Base-by-base conservation (phyloP, 2,888 invertebrate genomes). In the Hanleya hanleyi region DNA sequence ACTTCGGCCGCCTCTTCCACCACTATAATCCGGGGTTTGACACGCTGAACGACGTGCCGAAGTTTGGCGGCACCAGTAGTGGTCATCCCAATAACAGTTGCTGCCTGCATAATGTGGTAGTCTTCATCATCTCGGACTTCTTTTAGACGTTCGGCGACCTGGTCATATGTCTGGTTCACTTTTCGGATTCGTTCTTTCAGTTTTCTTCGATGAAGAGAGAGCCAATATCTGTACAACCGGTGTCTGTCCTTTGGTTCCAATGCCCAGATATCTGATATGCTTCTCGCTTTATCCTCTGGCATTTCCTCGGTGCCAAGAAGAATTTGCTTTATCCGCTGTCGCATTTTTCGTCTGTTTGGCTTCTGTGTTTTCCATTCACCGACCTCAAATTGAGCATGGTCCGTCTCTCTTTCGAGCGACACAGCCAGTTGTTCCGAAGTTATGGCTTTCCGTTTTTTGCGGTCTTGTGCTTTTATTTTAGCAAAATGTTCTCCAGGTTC, bases 221-320 rank as follows among this genome's bases (percentile, higher is more conserved):
- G 75, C 89, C 89, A 89, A 49, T 72, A 29, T 26, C 82, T 82
- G 70, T 90, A 90, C 22, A 89, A 70, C 1, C 78, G 86, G 91
- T 91, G 92, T 68, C 90, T 87, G 9, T 86, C 74, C 7, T 73
- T 15, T 69, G 84, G 81, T 38, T 81, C 67, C 26, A 83, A 78
- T 61, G 81, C 75, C 73, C 86, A 70, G 6, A 80, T 84, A 81
- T 76, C 78, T 36, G 18, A 26, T 18, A 76, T 41, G 18, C 18
- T 32, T 2, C 33, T 9, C 32, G 51, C 78, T 62, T 73, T 9
- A 33, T 32, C 72, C 61, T 75, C 51, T 3, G 18, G n/a, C 77
- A 76, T 75, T 0, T 29, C 35, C 35, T 68, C 67, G 0, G 7
- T 70, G 0, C 71, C 69, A 22, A 32, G 41, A 62, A 47, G 15